Evolutionary conservation across 1,140 invertebrate species (phyloP).

Genomic region (Neuroterus valhalla): DNA sequence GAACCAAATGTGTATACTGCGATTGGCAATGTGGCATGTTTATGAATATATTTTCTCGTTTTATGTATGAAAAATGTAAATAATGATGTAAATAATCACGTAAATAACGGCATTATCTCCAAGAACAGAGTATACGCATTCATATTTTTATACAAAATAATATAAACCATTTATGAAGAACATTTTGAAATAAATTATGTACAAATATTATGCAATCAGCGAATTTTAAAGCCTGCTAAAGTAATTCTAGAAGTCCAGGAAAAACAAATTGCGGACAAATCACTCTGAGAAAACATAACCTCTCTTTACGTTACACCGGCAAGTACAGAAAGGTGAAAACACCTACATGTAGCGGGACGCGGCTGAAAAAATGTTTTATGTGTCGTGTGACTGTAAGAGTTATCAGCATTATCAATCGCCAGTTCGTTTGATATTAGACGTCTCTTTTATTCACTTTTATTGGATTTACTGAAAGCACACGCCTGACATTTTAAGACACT

Average conservation of each 20-base stretch:
- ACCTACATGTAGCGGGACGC: neutral
- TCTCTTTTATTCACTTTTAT: conserved; percentile 3
- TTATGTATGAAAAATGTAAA: too few species aligned
- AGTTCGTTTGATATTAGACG: neutral
- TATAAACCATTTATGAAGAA: too few species aligned
- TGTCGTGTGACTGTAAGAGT: neutral
- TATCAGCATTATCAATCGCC: conserved; percentile 9
- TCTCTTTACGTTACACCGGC: neutral
- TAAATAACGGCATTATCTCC: too few species aligned
- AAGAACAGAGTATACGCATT: too few species aligned
- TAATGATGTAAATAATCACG: too few species aligned
- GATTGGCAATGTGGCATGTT: too few species aligned
- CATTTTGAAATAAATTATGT: too few species aligned
- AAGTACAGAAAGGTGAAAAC: neutral
- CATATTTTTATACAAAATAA: too few species aligned
- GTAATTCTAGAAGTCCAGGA: neutral
- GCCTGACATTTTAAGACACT: conserved; percentile 1
- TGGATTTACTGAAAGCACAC: neutral
- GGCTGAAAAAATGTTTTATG: neutral
- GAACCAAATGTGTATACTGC: too few species aligned
- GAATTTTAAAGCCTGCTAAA: too few species aligned
- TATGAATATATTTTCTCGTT: too few species aligned
- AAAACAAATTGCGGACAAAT: neutral
- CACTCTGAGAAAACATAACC: neutral
- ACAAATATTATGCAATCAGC: too few species aligned